phyloP scores from a whole-genome alignment of 1,140 invertebrate genomes.

The Fragariocoptes setiger region DNA sequence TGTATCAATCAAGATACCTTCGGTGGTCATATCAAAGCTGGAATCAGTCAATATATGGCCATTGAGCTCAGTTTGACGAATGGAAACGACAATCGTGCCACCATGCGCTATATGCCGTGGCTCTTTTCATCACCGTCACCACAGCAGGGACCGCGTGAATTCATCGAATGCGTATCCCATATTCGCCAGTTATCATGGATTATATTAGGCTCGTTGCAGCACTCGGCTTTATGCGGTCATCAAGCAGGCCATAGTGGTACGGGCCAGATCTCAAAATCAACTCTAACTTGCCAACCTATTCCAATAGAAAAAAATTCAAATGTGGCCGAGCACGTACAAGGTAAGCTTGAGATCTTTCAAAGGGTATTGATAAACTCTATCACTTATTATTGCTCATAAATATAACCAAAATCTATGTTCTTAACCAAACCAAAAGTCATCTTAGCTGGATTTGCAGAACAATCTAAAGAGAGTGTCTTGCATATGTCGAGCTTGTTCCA shows the following conservation, averaged over 20 bases:
- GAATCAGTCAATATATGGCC: conserved; percentile 70
- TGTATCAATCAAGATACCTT: conserved; percentile 69
- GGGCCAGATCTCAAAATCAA: conserved; percentile 11
- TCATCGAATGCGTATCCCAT: conserved; percentile 73
- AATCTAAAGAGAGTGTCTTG: conserved; percentile 51
- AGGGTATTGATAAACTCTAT: no score
- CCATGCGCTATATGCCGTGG: conserved; percentile 61
- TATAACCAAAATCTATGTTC: no score
- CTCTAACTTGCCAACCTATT: conserved; percentile 38
- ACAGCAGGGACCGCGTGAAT: conserved; percentile 67
- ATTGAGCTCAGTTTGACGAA: conserved; percentile 64
- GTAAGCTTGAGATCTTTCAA: no score
- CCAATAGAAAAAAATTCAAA: conserved; percentile 79
- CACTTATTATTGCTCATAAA: no score
- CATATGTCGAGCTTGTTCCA: conserved; percentile 58
- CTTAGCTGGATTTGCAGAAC: conserved; percentile 79
- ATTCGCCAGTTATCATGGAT: conserved; percentile 82
- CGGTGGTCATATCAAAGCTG: conserved; percentile 72
- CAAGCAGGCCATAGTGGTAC: not conserved
- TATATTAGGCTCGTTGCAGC: conserved; percentile 61
- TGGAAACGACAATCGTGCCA: conserved; percentile 45
- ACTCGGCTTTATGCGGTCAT: conserved; percentile 29
- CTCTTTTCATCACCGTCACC: conserved; percentile 50
- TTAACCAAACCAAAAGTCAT: no score
- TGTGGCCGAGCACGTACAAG: conserved; percentile 84